These are phyloP conservation scores for human (Homo sapiens) DNA, from an alignment of 2,113 vertebrate genomes.

Conservation along the genomic window GRCh38 chr2:102347501-102348000, in stretches of 20 bases:
- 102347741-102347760: background rate
- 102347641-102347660: background rate
- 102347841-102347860: background rate
- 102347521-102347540: background rate
- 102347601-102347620: background rate
- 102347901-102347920: conserved; percentile 37
- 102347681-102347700: background rate
- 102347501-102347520: background rate
- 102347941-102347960: conserved; percentile 54
- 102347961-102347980: conserved; percentile 70
- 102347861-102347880: background rate
- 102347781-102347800: background rate
- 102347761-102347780: background rate
- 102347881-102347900: background rate
- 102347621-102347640: background rate
- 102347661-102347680: background rate
- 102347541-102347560: background rate
- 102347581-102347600: background rate
- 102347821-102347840: background rate
- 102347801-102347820: background rate
- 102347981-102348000: conserved; percentile 71
- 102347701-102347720: background rate
- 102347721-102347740: background rate
- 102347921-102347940: conserved; percentile 48
- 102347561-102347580: too few relatives aligned